Evolutionary conservation across 2,797 vertebrate genomes (phyloP).

Genomic region (Myotis planiceps): DNA sequence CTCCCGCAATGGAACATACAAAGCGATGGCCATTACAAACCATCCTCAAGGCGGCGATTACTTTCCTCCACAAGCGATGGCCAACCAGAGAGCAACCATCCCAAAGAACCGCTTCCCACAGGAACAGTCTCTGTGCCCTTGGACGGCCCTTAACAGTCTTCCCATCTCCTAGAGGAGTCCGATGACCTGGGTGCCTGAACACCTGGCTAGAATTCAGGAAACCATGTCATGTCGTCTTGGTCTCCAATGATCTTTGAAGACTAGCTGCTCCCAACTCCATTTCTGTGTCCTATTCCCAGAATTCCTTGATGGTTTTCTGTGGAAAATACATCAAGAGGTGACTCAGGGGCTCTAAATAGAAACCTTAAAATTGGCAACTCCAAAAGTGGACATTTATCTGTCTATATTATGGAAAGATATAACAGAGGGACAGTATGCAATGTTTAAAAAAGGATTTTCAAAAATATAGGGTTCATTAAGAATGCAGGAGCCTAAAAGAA

Average conservation of each 20-base stretch:
- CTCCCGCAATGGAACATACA: constrained; percentile 86
- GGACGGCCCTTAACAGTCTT: constrained; percentile 78
- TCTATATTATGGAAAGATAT: constrained; percentile 52
- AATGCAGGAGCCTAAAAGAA: constrained; percentile 89
- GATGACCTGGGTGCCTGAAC: constrained; percentile 64
- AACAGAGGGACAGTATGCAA: constrained; percentile 71
- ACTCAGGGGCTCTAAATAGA: constrained; percentile 74
- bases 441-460: constrained; percentile 83
- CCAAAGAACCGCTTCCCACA: constrained; percentile 82
- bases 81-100: constrained; percentile 83
- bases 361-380: constrained; percentile 39
- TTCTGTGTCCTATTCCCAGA: constrained; percentile 68
- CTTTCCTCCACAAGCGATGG: constrained; percentile 84
- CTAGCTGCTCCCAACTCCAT: constrained; percentile 55
- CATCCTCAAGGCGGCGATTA: constrained; percentile 87
- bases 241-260: constrained; percentile 71
- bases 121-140: constrained; percentile 79
- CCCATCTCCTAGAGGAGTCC: constrained; percentile 80
- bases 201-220: constrained; percentile 74
- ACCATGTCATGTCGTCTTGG: constrained; percentile 69
- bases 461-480: constrained; percentile 89
- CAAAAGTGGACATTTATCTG: constrained; percentile 55
- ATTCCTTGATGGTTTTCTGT: constrained; percentile 78
- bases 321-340: constrained; percentile 75
- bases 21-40: constrained; percentile 79